These are phyloP conservation scores for Drosophila setosimentum DNA, from an alignment of 2,888 invertebrate species.

Conservation along the genomic window DNA sequence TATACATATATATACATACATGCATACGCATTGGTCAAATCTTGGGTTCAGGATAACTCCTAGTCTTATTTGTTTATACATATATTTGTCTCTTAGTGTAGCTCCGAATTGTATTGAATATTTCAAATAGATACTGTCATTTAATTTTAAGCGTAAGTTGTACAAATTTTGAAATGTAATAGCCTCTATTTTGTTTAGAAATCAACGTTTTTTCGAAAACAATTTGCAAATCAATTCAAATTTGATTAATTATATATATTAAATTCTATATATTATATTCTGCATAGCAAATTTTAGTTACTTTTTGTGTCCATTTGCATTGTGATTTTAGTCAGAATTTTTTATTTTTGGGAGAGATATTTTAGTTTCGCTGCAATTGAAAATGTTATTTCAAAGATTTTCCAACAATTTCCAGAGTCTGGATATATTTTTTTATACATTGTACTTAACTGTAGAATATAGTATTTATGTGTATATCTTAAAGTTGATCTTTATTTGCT, in stretches of 20 bases:
- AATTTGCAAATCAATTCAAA: background rate
- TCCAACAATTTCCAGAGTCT: background rate
- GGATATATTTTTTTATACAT: background rate
- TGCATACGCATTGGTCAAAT: background rate
- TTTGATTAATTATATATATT: background rate
- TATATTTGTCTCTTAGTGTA: background rate
- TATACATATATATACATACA: background rate
- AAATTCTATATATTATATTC: background rate
- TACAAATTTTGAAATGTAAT: background rate
- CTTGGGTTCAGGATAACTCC: background rate
- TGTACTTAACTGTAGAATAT: background rate
- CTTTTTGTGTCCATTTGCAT: background rate
- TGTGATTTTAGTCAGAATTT: too few relatives aligned
- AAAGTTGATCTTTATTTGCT: background rate
- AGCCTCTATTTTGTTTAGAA: background rate
- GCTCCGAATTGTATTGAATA: background rate
- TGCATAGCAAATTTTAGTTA: background rate
- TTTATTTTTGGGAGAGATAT: background rate
- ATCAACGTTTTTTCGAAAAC: background rate
- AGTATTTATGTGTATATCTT: background rate
- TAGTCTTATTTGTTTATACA: background rate
- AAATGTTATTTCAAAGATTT: background rate
- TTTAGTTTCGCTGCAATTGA: background rate
- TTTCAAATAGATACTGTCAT: background rate
- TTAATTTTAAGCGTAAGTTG: background rate